phyloP scores from a whole-genome alignment of 2,888 invertebrate species.

The Baronia brevicornis region DNA sequence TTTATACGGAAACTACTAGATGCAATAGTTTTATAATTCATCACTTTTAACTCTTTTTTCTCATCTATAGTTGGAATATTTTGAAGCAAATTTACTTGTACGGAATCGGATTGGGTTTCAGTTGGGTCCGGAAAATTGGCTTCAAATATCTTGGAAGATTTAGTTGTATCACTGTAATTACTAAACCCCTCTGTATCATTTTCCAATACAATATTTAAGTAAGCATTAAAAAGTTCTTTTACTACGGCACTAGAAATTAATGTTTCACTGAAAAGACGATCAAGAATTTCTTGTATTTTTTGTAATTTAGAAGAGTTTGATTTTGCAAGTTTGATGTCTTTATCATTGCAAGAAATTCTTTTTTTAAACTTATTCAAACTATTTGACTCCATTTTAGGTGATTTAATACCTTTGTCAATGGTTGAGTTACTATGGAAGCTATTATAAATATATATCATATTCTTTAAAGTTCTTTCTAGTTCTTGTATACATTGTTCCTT shows the following conservation, averaged over 20 bases:
- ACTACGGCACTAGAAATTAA: constrained; percentile 41
- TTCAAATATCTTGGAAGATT: constrained; percentile 23
- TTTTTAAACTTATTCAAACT: constrained; percentile 33
- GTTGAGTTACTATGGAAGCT: constrained; percentile 28
- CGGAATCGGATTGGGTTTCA: constrained; percentile 43
- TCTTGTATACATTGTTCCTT: constrained; percentile 52
- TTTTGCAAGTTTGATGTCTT: constrained; percentile 24
- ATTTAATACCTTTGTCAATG: constrained; percentile 47
- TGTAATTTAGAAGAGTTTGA: constrained; percentile 42
- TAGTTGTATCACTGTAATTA: constrained; percentile 33
- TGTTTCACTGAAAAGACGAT: constrained; percentile 47
- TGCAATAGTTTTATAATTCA: too few species aligned
- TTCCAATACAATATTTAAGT: constrained; percentile 43
- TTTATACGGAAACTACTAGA: constrained; percentile 36
- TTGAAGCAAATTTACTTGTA: constrained; percentile 40
- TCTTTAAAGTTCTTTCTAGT: constrained; percentile 51
- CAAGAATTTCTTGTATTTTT: constrained; percentile 48
- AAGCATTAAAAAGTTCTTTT: constrained; percentile 47
- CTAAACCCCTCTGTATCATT: constrained; percentile 28
- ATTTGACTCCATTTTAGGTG: constrained; percentile 46
- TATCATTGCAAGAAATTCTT: constrained; percentile 17
- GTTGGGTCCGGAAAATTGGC: constrained; percentile 24
- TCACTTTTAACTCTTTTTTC: too few species aligned
- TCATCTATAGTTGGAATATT: constrained; percentile 33
- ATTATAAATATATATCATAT: constrained; percentile 52